Evolutionary conservation across 2,888 invertebrate species (phyloP).

Genomic region (Thelaira solivaga): DNA sequence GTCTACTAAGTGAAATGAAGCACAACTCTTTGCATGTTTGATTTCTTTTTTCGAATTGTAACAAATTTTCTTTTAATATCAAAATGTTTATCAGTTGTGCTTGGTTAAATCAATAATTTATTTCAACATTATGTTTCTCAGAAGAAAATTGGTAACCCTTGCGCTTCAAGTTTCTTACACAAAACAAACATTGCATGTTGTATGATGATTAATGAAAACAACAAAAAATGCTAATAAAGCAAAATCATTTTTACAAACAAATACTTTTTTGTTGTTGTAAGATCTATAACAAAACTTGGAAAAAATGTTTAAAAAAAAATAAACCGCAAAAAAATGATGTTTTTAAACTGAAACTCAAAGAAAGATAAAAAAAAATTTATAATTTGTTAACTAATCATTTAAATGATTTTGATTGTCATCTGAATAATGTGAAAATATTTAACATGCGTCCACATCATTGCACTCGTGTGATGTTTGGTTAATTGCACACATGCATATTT

Average conservation of each 20-base stretch:
- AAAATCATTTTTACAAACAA: background rate
- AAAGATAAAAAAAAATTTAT: background rate
- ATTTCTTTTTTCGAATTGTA: background rate
- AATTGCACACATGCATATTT: slow-evolving; percentile 21
- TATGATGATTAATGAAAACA: background rate
- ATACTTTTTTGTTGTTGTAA: too few relatives aligned
- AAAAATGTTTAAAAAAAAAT: background rate
- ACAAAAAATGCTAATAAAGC: slow-evolving; percentile 33
- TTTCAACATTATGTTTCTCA: slow-evolving; percentile 7
- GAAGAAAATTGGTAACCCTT: background rate
- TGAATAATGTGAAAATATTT: slow-evolving; percentile 57
- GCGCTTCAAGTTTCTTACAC: background rate
- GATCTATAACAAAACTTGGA: background rate
- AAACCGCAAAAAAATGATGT: background rate
- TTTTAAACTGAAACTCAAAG: too few relatives aligned
- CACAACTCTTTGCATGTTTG: background rate
- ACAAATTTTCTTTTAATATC: background rate
- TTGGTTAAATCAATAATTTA: slow-evolving; percentile 19
- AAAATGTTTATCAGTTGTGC: slow-evolving; percentile 2
- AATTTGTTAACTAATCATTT: slow-evolving; percentile 58
- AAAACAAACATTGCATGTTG: slow-evolving; percentile 13
- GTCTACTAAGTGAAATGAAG: too few relatives aligned
- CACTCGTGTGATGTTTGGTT: slow-evolving; percentile 20
- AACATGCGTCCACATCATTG: slow-evolving; percentile 44
- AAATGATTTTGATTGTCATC: slow-evolving; percentile 60